Conservation (phyloP, 53 echinoderm and acorn worm species). For the Hippasteria phrygiana region DNA sequence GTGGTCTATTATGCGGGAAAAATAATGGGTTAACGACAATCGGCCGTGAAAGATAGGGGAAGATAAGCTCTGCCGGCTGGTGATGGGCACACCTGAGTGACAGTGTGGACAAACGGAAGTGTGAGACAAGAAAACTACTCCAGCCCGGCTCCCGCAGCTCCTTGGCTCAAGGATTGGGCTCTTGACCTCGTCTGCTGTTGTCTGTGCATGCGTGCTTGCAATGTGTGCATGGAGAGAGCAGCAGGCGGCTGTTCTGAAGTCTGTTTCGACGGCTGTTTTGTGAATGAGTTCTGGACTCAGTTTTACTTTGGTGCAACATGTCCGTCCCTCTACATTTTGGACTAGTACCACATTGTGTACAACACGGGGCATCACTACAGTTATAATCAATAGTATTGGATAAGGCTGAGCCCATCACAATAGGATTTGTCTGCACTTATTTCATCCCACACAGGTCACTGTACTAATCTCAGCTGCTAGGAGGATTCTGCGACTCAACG, state of each 20-base stretch:
- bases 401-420: no score
- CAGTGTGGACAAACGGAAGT: constrained; percentile 67
- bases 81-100: constrained; percentile 58
- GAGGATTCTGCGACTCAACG: no score
- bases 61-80: background rate
- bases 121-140: constrained; percentile 66
- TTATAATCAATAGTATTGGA: no score
- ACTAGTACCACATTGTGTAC: no score
- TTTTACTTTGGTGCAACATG: no score
- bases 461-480: no score
- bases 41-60: background rate
- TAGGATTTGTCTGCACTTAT: no score
- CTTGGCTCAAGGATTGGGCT: constrained; percentile 49
- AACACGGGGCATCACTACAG: no score
- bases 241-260: constrained; percentile 45
- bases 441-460: no score
- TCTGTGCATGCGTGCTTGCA: background rate
- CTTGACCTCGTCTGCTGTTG: constrained; percentile 59
- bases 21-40: constrained; percentile 57
- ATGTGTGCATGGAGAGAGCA: background rate
- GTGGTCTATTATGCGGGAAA: constrained; percentile 21
- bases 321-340: no score
- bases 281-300: no score
- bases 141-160: constrained; percentile 49
- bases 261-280: no score